Evolutionary conservation across 2,797 vertebrate genomes (phyloP).

Genomic region (Sebastes minor): DNA sequence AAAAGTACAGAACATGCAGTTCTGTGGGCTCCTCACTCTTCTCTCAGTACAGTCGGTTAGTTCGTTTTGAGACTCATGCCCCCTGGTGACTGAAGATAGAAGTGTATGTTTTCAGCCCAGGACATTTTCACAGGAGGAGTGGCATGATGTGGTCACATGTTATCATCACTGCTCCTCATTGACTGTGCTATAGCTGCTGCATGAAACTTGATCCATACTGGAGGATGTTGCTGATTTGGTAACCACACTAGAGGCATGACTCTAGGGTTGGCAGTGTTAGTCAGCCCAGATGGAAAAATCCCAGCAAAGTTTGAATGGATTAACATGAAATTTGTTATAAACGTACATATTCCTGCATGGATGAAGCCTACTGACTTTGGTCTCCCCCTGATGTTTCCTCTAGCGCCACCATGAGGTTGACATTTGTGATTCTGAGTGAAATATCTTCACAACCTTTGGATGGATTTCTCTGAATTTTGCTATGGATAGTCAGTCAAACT

Average conservation of each 20-base stretch:
- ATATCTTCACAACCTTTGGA: neutral
- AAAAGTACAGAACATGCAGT: neutral
- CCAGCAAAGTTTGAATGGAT: neutral
- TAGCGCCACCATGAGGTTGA: neutral
- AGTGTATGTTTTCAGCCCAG: neutral
- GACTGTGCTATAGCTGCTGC: neutral
- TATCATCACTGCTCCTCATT: neutral
- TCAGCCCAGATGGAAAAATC: neutral
- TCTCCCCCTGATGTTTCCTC: neutral
- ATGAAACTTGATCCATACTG: neutral
- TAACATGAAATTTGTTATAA: neutral
- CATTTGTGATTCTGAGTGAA: neutral
- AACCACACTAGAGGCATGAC: too few relatives aligned
- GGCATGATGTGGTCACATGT: neutral
- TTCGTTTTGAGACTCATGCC: conserved; percentile 35
- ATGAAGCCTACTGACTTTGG: neutral
- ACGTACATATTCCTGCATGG: neutral
- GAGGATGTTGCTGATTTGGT: neutral
- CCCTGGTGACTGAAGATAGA: conserved; percentile 40
- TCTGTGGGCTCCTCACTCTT: too few relatives aligned
- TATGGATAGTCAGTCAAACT: too few relatives aligned
- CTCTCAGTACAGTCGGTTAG: neutral
- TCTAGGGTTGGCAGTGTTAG: neutral
- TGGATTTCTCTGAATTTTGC: neutral
- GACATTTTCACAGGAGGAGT: neutral